Evolutionary conservation across 2,888 invertebrate species (phyloP).

Genomic region (Lithosia quadra): DNA sequence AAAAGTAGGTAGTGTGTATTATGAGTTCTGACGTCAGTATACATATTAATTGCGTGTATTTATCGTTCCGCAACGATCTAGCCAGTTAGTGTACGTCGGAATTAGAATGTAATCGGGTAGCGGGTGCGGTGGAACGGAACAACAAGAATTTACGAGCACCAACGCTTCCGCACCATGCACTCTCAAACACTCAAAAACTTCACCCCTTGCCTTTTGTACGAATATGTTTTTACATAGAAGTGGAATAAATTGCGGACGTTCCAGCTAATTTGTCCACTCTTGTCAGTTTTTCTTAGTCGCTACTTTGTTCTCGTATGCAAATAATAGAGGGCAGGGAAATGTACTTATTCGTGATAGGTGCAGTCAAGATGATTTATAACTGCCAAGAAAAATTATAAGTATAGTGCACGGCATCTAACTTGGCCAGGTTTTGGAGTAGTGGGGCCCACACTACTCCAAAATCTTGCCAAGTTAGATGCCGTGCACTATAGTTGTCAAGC

Average conservation of each 20-base stretch:
- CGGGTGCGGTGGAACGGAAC: constrained; percentile 58
- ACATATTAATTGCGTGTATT: constrained; percentile 59
- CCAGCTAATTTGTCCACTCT: constrained; percentile 48
- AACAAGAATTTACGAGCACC: constrained; percentile 63
- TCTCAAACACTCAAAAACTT: constrained; percentile 64
- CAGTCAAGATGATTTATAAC: neutral
- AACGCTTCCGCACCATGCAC: constrained; percentile 63
- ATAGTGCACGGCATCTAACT: no score
- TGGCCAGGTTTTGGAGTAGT: no score
- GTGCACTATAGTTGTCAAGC: no score
- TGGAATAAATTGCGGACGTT: constrained; percentile 48
- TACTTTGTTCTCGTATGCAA: constrained; percentile 33
- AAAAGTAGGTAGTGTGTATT: constrained; percentile 3
- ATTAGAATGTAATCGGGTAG: constrained; percentile 65
- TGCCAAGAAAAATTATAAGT: neutral
- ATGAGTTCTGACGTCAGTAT: constrained; percentile 38
- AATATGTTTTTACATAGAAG: constrained; percentile 57
- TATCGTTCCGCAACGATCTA: constrained; percentile 45
- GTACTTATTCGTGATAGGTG: constrained; percentile 16
- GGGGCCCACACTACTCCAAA: no score
- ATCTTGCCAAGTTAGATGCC: no score
- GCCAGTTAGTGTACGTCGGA: constrained; percentile 49
- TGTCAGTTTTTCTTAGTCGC: constrained; percentile 36
- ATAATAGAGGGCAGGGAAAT: neutral
- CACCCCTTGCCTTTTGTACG: constrained; percentile 53